A percentile compares a stretch with the other conserved stretches of the same genome.
phyloP scores from a whole-genome alignment of 2,888 invertebrate species.

The Caenorhabditis angaria region DNA sequence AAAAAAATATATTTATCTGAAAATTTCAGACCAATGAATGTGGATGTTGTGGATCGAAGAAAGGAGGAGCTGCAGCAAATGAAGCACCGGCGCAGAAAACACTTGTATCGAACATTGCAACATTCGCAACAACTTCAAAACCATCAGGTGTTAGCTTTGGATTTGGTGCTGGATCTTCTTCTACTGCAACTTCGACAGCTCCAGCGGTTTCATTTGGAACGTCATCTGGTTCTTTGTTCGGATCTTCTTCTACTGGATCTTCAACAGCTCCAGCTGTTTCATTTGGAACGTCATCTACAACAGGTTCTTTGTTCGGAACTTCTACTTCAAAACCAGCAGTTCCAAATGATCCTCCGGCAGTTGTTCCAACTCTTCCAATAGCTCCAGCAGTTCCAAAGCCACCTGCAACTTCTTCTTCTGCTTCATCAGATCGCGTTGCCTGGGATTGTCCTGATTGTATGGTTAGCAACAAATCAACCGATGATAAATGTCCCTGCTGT shows the following conservation, averaged over 20 bases:
- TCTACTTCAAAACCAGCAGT: background rate
- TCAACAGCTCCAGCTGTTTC: background rate
- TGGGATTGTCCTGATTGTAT: slow-evolving; percentile 42
- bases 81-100: slow-evolving; percentile 20
- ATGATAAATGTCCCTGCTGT: slow-evolving; percentile 36
- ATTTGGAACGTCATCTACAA: too few relatives aligned
- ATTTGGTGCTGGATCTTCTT: slow-evolving; percentile 19
- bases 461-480: slow-evolving; percentile 31
- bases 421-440: slow-evolving; percentile 24
- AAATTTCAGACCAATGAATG: slow-evolving; percentile 28
- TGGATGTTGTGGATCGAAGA: slow-evolving; percentile 25
- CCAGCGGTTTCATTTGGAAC: slow-evolving; percentile 8
- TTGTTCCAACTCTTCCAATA: background rate
- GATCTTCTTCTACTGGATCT: background rate
- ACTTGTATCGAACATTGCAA: slow-evolving; percentile 23
- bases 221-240: background rate
- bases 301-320: background rate
- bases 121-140: slow-evolving; percentile 13
- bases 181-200: slow-evolving; percentile 9
- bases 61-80: slow-evolving; percentile 1
- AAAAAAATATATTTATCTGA: background rate
- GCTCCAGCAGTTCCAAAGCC: background rate
- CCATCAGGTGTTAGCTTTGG: slow-evolving; percentile 24
- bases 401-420: background rate
- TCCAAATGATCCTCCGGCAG: background rate